Base-by-base conservation (phyloP, 2,888 invertebrate species). In the Eristalinus aeneus region DNA sequence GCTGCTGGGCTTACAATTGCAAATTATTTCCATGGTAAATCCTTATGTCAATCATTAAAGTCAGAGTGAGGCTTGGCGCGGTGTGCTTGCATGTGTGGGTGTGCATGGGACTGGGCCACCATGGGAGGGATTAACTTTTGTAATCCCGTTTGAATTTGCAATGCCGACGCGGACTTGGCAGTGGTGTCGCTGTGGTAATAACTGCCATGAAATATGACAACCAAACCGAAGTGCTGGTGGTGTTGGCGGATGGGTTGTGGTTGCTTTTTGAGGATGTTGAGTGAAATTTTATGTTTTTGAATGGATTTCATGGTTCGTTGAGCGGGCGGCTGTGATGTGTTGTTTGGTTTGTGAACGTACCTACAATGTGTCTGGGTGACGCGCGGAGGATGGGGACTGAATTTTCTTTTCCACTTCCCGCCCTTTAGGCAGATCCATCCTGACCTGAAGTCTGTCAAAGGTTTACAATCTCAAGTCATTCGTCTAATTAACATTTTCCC, bases 41-140 rank as follows among this genome's bases (percentile, higher is more conserved):
- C 86, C 86, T 86, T 83, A 87, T 87, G 87, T 79, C 87, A 87
- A 87, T 87, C 87, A 87, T 87, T 87, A 82, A 87, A 78, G 87
- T 75, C 87, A 83, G 87, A 78, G 60, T 60, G 60, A 69, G 67
- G 58, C 53, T 60, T 53, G 69, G 71, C 53, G 65, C 69, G 53
- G 36, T 71, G 31, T 27, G n/a, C n/a, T n/a, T n/a, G n/a, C n/a
- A n/a, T n/a, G 36, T 10, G 54, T 75, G 63, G 6, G 16, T 39
- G 39, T 16, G n/a, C 1, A n/a, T 39, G 46, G 46, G 16, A 46
- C 46, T 46, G 16, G 4, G 46, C 46, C 46, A 16, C 46, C 46
- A 46, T 46, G 46, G 34, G 81, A 69, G 86, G 86, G 86, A 63
- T 86, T 82, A 74, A 77, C 82, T 82, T 81, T 82, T 78, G 82